phyloP scores from a whole-genome alignment of 2,888 invertebrate genomes.

The Meta bourneti region DNA sequence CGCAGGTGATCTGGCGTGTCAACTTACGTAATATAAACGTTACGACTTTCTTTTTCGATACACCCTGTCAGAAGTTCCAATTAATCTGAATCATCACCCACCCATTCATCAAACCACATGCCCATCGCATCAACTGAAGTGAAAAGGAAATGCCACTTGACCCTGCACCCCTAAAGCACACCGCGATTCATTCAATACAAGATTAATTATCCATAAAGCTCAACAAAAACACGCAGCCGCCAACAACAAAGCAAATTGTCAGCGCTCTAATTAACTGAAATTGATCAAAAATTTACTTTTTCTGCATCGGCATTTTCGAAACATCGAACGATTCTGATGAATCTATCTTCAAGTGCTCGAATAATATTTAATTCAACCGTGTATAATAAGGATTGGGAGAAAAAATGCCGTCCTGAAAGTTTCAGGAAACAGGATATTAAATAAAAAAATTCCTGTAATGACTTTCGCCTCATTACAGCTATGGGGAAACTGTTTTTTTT shows the following conservation, averaged over 20 bases:
- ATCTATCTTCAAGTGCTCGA: slow-evolving; percentile 4
- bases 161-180: not conserved
- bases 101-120: not conserved
- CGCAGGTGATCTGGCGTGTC: too few relatives aligned
- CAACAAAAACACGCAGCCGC: not conserved
- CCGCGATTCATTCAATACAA: not conserved
- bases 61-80: too few relatives aligned
- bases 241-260: not conserved
- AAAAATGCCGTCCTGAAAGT: not conserved
- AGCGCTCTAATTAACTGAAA: not conserved
- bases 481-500: not conserved
- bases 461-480: not conserved
- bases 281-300: slow-evolving; percentile 1
- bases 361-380: slow-evolving; percentile 33
- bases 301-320: not conserved
- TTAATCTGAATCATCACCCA: not conserved
- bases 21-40: too few relatives aligned
- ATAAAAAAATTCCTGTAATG: not conserved
- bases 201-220: not conserved
- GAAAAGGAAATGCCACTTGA: not conserved
- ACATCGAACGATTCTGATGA: not conserved
- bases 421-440: not conserved
- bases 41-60: too few relatives aligned
- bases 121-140: not conserved
- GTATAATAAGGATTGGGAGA: not conserved